phyloP scores from a whole-genome alignment of 2,113 vertebrate species.

The Notiomystis cincta region DNA sequence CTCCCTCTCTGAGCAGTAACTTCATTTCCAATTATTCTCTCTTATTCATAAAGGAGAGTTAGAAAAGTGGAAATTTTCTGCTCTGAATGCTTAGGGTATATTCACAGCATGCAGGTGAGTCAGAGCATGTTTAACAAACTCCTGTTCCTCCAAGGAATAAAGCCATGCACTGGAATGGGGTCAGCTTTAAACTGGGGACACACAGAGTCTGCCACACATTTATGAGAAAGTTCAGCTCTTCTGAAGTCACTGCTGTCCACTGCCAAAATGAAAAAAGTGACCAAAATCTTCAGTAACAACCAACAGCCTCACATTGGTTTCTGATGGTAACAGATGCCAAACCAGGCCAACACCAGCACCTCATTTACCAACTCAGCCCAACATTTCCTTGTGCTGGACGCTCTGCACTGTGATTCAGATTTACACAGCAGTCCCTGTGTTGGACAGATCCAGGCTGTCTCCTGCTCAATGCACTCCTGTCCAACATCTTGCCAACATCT shows the following conservation, averaged over 20 bases:
- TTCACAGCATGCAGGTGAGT: background rate
- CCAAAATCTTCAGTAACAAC: background rate
- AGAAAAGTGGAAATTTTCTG: background rate
- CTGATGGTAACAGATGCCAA: background rate
- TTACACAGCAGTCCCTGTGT: background rate
- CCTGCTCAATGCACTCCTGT: background rate
- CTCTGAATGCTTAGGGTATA: background rate
- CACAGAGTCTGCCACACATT: background rate
- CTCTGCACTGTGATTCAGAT: fast-evolving
- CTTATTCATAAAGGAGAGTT: background rate
- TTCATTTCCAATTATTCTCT: slow-evolving; percentile 10
- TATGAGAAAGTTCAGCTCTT: background rate
- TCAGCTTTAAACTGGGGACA: background rate
- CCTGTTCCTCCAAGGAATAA: background rate
- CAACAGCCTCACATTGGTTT: background rate
- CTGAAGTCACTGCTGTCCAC: background rate
- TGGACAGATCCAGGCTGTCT: background rate
- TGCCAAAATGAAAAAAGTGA: background rate
- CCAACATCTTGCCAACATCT: background rate
- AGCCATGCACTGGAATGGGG: background rate
- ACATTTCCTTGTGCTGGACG: fast-evolving
- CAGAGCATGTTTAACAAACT: background rate
- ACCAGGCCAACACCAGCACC: background rate
- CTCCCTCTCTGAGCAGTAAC: background rate
- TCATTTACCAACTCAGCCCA: background rate